A percentile compares a stretch with the other conserved stretches of the same genome.
These are phyloP conservation scores for Nesogale talazaci DNA, from an alignment of 2,113 vertebrate species.

Conservation along the genomic window DNA sequence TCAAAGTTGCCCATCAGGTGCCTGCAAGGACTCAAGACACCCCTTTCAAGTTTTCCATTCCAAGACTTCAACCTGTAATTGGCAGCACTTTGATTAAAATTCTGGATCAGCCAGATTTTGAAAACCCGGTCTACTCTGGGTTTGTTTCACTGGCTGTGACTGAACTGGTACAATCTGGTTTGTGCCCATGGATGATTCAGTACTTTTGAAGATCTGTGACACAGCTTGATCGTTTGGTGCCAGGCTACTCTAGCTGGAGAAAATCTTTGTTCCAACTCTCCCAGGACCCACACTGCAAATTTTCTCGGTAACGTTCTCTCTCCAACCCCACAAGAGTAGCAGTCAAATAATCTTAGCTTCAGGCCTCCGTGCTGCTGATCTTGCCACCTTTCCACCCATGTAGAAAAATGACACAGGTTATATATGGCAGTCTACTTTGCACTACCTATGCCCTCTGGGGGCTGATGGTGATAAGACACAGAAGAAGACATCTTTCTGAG, in stretches of 20 bases:
- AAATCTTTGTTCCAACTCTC: background rate
- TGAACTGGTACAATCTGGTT: too few relatives aligned
- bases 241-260: conserved; percentile 17
- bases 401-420: conserved; percentile 13
- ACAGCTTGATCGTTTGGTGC: background rate
- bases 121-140: too few relatives aligned
- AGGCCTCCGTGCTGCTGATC: background rate
- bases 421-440: background rate
- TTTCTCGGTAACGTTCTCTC: background rate
- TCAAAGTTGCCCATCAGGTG: too few relatives aligned
- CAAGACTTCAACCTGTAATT: too few relatives aligned
- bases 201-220: background rate
- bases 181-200: background rate
- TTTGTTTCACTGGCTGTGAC: too few relatives aligned
- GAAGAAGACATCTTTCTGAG: background rate
- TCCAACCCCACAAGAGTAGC: background rate
- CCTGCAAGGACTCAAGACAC: too few relatives aligned
- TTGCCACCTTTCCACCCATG: background rate
- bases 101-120: too few relatives aligned
- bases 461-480: background rate
- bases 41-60: too few relatives aligned
- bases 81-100: too few relatives aligned
- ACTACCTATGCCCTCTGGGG: background rate
- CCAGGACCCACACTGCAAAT: background rate
- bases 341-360: background rate